These are phyloP conservation scores for Gasterosteus nipponicus DNA, from an alignment of 2,113 vertebrate genomes.

Conservation along the genomic window DNA sequence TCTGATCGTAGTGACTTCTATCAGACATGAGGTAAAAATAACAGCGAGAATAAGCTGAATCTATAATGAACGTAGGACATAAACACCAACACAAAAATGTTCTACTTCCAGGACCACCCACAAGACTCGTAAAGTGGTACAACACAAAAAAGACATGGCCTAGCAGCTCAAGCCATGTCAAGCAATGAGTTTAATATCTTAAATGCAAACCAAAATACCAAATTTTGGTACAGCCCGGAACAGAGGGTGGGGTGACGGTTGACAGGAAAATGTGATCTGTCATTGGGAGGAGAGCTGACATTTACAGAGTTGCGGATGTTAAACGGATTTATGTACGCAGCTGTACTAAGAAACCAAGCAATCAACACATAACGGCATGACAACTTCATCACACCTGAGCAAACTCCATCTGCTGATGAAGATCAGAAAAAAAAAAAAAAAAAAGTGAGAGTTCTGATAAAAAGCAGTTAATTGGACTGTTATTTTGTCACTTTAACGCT, in stretches of 20 bases:
- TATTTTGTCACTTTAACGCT: background rate
- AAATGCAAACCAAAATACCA: conserved; percentile 98
- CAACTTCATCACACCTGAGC: background rate
- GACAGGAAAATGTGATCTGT: conserved; percentile 41
- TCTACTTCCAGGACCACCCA: conserved; percentile 31
- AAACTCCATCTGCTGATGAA: background rate
- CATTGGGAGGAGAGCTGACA: conserved; percentile 1
- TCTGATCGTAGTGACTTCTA: conserved; percentile 23
- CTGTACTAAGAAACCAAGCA: background rate
- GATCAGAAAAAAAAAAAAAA: too few species aligned
- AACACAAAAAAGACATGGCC: conserved; percentile 75
- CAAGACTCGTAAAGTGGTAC: conserved; percentile 87
- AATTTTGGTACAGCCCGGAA: conserved; percentile 83
- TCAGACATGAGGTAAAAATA: conserved; percentile 14
- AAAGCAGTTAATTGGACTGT: background rate
- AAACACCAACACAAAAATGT: background rate
- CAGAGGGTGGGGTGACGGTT: conserved; percentile 50
- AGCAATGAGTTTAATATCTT: conserved; percentile 97
- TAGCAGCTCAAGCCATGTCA: conserved; percentile 90
- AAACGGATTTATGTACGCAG: background rate
- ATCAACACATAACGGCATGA: background rate
- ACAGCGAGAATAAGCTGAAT: conserved; percentile 7
- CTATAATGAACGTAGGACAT: conserved; percentile 1
- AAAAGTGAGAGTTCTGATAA: background rate
- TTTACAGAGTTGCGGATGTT: background rate